Evolutionary conservation across 2,888 invertebrate genomes (phyloP), one percentile per base, ranked within the genome.

Genomic region (Neoascia interrupta): DNA sequence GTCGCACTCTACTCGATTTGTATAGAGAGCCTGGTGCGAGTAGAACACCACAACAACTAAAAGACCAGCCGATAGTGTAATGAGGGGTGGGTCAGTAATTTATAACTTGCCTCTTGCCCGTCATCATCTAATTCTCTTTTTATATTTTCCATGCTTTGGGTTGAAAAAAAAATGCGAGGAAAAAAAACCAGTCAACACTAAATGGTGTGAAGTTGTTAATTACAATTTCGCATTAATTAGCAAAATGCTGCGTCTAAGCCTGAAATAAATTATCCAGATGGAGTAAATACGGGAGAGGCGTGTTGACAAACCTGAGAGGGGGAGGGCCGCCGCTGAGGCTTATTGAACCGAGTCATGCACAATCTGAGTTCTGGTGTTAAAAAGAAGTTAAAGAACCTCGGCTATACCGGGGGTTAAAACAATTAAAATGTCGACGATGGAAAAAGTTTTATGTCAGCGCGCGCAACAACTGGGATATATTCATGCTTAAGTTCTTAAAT

Each of bases 171-270:
- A 5, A 34, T 23, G 16, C 39, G 21, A 53, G 53, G 11, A 21
- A 34, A 28, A 37, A 69, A 47, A 36, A 34, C 18, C 45, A 69
- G 54, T 49, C 61, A 31, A 66, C 76, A 79, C 36, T 72, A 64
- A 70, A 72, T 61, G 79, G 79, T 79, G 79, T 79, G 79, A 79
- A 79, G 79, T 68, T 79, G 79, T 79, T 79, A 79, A 79, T 79
- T 79, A 79, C 61, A 73, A 73, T 73, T 73, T 73, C 61, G 66
- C 60, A 73, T 73, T 79, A 79, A 79, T 79, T 79, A 79, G 61
- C 31, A 28, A 66, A 18, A 66, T n/a, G n/a, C n/a, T n/a, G n/a
- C n/a, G 60, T 66, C 23, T 39, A 53, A 41, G 45, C 56, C 53
- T 60, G 70, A 76, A 72, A 72, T 76, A 76, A 76, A 72, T 76